Evolutionary conservation across 2,113 vertebrate species (phyloP), one percentile per base, ranked within the genome.

Genomic region (Scopus umbretta): DNA sequence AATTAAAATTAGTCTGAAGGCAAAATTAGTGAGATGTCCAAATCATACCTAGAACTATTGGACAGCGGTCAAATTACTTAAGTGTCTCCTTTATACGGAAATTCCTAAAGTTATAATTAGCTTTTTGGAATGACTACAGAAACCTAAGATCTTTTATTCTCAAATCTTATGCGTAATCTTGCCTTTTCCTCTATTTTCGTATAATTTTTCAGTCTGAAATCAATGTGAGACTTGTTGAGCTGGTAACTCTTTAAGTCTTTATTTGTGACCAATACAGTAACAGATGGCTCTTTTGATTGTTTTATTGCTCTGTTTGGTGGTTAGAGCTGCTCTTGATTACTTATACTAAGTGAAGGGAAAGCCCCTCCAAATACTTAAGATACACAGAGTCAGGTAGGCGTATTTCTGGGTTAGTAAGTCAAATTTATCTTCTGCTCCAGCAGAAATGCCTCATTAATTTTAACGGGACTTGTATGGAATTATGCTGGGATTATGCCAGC

Each of bases 391-490:
- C 32, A 92, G 32, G 25, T 83, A 74, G 73, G 70, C 0, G 0
- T 63, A 75, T 75, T 94, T 81, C 65, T 94, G 56, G 50, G 72
- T 92, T 78, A 89, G 65, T 85, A 91, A 95, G 29, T 85, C 18
- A 55, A 81, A 72, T 91, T 78, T 84, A 91, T 92, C 93, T 92
- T 94, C 80, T 84, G 38, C 59, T 91, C 34, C 63, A 81, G 83
- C 86, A 94, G 80, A 89, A 96, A 78, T 81, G 82, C 68, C 40
- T 92, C 91, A 81, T 96, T 96, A 94, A 95, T 94, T 96, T 95
- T 92, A 92, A 94, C 89, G 70, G 73, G n/a, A 67, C 43, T 65
- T 5, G 0, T 23, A 80, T 5, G 25, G 72, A 59, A 83, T 95
- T 88, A 75, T 92, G 85, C 79, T 5, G 25, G 72, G 63, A 83